These are phyloP conservation scores for Antennarius maculatus DNA, from an alignment of 2,797 vertebrate species.

Conservation along the genomic window DNA sequence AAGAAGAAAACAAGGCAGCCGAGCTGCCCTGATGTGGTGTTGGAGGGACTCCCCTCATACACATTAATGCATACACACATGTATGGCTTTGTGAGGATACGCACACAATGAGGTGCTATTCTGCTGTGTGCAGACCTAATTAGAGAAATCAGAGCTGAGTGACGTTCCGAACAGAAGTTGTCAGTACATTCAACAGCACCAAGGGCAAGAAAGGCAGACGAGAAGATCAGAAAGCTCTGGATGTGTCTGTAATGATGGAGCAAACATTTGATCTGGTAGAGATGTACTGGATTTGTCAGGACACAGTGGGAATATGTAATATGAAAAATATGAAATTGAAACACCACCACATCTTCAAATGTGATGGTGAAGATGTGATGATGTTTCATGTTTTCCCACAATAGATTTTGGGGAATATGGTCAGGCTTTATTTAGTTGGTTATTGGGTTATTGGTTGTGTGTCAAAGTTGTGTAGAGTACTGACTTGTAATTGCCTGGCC, in stretches of 20 bases:
- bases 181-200: constrained; percentile 56
- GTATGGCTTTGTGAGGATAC: constrained; percentile 7
- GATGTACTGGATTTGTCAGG: constrained; percentile 20
- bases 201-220: constrained; percentile 11
- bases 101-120: constrained; percentile 23
- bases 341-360: too few relatives aligned
- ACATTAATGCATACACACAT: constrained; percentile 9
- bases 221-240: neutral
- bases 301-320: constrained; percentile 9
- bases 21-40: constrained; percentile 29
- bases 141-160: constrained; percentile 66
- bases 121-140: constrained; percentile 71
- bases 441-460: too few relatives aligned
- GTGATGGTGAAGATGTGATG: too few relatives aligned
- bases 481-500: too few relatives aligned
- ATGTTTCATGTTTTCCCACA: too few relatives aligned
- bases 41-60: constrained; percentile 12
- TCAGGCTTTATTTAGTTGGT: too few relatives aligned
- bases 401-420: too few relatives aligned
- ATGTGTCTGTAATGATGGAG: constrained; percentile 8
- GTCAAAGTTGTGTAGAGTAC: too few relatives aligned
- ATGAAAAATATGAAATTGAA: too few relatives aligned
- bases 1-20: constrained; percentile 32
- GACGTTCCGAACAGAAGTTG: constrained; percentile 51
- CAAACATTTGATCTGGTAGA: constrained; percentile 6